Evolutionary conservation across 1,140 invertebrate genomes (phyloP).

Genomic region (Leptinotarsa defecta): DNA sequence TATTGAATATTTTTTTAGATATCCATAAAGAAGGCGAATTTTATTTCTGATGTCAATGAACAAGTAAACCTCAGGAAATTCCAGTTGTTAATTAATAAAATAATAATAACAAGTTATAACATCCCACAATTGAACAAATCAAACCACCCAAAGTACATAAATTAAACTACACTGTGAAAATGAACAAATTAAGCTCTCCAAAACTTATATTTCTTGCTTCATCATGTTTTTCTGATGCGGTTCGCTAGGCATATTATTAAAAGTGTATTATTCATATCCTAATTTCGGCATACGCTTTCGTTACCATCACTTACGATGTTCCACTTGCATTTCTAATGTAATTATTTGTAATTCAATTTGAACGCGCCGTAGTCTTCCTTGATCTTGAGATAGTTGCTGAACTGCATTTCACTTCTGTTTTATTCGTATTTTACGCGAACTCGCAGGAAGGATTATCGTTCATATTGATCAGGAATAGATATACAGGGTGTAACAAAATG

Average conservation of each 20-base stretch:
- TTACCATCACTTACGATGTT: background rate
- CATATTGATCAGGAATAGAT: too few species aligned
- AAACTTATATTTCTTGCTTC: background rate
- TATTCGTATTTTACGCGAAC: background rate
- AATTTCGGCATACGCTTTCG: background rate
- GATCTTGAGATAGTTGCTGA: background rate
- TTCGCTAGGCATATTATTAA: background rate
- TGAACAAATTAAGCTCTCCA: too few species aligned
- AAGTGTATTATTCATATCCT: constrained; percentile 1
- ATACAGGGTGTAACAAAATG: too few species aligned
- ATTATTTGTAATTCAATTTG: constrained; percentile 1
- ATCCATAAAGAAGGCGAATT: too few species aligned
- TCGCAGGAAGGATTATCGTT: background rate
- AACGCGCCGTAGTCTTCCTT: background rate
- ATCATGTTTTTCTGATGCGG: background rate
- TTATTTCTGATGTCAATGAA: too few species aligned
- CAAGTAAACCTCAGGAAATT: too few species aligned
- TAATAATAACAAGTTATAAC: too few species aligned
- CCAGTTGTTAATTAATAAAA: too few species aligned
- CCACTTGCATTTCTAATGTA: background rate
- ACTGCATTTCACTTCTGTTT: background rate
- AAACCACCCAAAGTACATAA: too few species aligned
- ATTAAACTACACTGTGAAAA: too few species aligned
- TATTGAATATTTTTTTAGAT: too few species aligned
- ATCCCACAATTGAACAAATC: too few species aligned